Percentiles rank a stretch among this genome's conserved stretches.
phyloP scores from a whole-genome alignment of 2,797 vertebrate genomes.

The Gastrophryne carolinensis region DNA sequence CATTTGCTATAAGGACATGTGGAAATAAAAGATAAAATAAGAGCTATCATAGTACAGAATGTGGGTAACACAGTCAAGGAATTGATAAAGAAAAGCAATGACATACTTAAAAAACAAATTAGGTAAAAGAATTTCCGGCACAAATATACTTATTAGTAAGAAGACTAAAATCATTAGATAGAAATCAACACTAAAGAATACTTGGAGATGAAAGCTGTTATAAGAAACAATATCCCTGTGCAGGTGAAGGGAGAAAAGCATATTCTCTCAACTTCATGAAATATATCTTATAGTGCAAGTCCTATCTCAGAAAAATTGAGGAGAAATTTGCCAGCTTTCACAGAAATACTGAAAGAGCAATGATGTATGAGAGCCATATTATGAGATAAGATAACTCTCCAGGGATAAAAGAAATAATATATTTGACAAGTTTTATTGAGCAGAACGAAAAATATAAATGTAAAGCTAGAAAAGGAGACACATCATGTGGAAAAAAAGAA shows the following conservation, averaged over 20 bases:
- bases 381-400: constrained; percentile 49
- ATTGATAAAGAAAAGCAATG: constrained; percentile 21
- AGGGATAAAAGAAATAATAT: constrained; percentile 48
- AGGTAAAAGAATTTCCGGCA: constrained; percentile 15
- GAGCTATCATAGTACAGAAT: no score
- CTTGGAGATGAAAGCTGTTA: constrained; percentile 40
- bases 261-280: constrained; percentile 33
- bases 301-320: constrained; percentile 46
- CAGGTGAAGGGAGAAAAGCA: not conserved
- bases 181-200: constrained; percentile 3
- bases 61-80: constrained; percentile 12
- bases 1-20: no score
- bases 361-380: constrained; percentile 51
- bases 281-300: constrained; percentile 49
- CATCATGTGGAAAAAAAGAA: not conserved
- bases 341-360: constrained; percentile 49
- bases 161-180: not conserved
- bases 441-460: constrained; percentile 43
- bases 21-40: no score
- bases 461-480: constrained; percentile 32
- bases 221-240: constrained; percentile 27
- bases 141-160: constrained; percentile 36
- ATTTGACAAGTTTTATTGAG: constrained; percentile 53
- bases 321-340: constrained; percentile 46
- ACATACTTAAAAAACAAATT: constrained; percentile 32